Base-by-base conservation (phyloP, 1,140 invertebrate species). In the Eufriesea mexicana region DNA sequence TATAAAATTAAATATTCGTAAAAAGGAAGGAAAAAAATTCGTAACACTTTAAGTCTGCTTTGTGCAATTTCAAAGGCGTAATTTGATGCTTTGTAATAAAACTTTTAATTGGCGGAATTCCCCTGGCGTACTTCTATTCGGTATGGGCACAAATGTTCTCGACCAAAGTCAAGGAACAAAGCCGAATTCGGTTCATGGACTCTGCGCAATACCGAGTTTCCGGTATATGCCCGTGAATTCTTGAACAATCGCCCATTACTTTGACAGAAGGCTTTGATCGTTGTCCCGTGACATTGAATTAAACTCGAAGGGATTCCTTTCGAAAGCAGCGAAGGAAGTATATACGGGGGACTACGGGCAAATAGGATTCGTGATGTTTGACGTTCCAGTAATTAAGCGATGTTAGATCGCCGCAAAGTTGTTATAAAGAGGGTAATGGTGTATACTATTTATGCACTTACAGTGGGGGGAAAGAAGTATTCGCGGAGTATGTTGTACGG, bases 281-380 rank as follows among this genome's bases (percentile, higher is more conserved):
- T 55, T 57, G 73, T 67, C 45, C 72, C 75, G 83, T 88, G 70
- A 83, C 85, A 87, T 87, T 66, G 66, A 87, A 85, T 82, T 79
- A 85, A 79, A 61, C 73, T 87, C 61, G 87, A 87, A 76, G 71
- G 18, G 66, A 25, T 72, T 49, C 23, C 51, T 57, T 54, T 67
- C 51, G n/a, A 81, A n/a, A 47, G 64, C 61, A 51, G 18, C 35
- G 49, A 61, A 59, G 23, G 16, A 70, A 47, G 10, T 70, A 79
- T 49, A 35, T 35, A 67, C 62, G 20, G n/a, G 28, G 20, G 54
- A 66, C 12, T 67, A 67, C 28, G 23, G 18, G 16, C 54, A 57
- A 73, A 75, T 28, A 28, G 73, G 18, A 35, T 47, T 75, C 6
- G 16, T 7, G n/a, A 57, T n/a, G 35, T 73, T 73, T 57, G 28